A percentile compares a stretch with the other conserved stretches of the same genome.
These are phyloP conservation scores for Hirudo medicinalis DNA, from an alignment of 1,140 invertebrate genomes.

Conservation along the genomic window DNA sequence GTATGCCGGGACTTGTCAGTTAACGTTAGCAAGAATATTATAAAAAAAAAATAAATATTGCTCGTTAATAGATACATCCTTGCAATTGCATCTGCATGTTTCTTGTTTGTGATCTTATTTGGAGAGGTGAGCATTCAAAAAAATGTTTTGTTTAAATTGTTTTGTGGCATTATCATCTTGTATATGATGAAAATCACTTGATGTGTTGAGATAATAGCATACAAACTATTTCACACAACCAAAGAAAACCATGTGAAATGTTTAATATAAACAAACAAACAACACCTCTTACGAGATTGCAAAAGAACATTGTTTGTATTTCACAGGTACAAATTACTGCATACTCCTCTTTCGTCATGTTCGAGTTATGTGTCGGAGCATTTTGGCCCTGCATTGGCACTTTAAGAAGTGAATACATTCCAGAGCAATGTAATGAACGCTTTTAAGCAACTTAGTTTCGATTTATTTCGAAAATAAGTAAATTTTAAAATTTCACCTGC, in stretches of 20 bases:
- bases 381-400: conserved; percentile 48
- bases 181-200: too few species aligned
- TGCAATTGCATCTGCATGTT: neutral
- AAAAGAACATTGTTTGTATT: neutral
- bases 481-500: neutral
- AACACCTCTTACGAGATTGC: too few species aligned
- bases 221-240: too few species aligned
- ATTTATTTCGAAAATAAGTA: neutral
- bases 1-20: conserved; percentile 26
- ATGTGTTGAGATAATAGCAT: too few species aligned
- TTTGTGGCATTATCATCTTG: too few species aligned
- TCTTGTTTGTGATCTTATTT: conserved; percentile 1
- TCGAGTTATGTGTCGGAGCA: conserved; percentile 50
- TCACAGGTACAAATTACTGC: conserved; percentile 41
- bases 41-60: too few species aligned
- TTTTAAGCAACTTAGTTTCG: neutral
- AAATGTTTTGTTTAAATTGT: too few species aligned
- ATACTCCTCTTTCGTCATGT: conserved; percentile 50
- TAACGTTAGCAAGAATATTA: too few species aligned
- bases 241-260: too few species aligned
- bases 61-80: too few species aligned
- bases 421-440: conserved; percentile 45
- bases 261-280: too few species aligned
- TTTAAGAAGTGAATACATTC: conserved; percentile 51
- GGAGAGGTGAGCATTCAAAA: too few species aligned